These are phyloP conservation scores for Muscicapa striata DNA, from an alignment of 2,797 vertebrate genomes.

Conservation along the genomic window DNA sequence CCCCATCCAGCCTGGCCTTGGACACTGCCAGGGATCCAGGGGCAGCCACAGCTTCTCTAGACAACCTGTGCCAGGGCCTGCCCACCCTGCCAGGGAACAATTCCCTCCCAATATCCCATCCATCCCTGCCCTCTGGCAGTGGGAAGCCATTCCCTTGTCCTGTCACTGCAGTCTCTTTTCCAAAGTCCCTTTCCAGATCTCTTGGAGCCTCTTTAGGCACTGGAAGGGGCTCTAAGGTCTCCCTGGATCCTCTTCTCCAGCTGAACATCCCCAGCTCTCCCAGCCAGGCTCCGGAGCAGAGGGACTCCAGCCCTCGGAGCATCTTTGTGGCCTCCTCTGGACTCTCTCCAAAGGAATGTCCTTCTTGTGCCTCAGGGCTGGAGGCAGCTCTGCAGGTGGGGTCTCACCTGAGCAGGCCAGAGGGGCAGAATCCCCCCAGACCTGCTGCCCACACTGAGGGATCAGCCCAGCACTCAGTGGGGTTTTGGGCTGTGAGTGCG, in stretches of 20 bases:
- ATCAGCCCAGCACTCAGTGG: fast-evolving
- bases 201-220: fast-evolving
- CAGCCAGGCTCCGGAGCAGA: background rate
- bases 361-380: background rate
- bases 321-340: fast-evolving
- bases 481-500: background rate
- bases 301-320: fast-evolving
- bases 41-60: background rate
- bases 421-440: background rate
- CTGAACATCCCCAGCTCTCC: background rate
- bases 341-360: background rate
- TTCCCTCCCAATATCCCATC: background rate
- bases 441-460: background rate
- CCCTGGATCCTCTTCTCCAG: background rate
- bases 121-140: fast-evolving
- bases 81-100: fast-evolving
- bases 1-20: fast-evolving
- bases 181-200: background rate
- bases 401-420: background rate
- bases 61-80: background rate
- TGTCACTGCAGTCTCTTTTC: fast-evolving
- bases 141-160: fast-evolving
- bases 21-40: background rate
- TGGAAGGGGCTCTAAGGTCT: fast-evolving
- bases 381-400: background rate